Conservation (phyloP, 2,797 vertebrate genomes). For the Lagorchestes hirsutus region DNA sequence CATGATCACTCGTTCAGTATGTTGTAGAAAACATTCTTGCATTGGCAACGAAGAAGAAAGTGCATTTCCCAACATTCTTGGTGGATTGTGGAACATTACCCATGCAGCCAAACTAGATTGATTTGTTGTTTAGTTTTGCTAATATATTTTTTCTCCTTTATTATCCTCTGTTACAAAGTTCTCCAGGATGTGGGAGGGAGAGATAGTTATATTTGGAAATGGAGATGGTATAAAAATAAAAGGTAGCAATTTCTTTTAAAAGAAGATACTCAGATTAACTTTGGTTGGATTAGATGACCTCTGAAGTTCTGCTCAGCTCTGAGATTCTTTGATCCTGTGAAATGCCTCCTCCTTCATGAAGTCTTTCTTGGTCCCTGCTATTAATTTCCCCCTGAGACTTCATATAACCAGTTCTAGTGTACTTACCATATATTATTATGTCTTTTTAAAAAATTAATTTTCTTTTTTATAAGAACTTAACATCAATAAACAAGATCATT, state of each 20-base stretch:
- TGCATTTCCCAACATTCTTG: not conserved
- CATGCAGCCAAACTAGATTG: not conserved
- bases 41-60: not conserved
- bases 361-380: not conserved
- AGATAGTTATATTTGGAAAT: not conserved
- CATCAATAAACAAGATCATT: not conserved
- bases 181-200: not conserved
- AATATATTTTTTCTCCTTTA: not conserved
- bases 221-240: not conserved
- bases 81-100: not conserved
- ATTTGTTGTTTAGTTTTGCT: not conserved
- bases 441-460: not conserved
- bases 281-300: not conserved
- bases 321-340: not conserved
- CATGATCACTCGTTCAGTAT: not conserved
- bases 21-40: not conserved
- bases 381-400: not conserved
- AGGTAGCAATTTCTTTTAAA: not conserved
- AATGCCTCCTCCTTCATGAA: not conserved
- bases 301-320: not conserved
- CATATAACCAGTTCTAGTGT: not conserved
- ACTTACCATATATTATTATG: not conserved
- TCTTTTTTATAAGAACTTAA: not conserved
- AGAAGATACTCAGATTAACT: not conserved
- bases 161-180: not conserved